Conservation (phyloP, 2,797 vertebrate genomes). For the Pipistrellus pygmaeus region DNA sequence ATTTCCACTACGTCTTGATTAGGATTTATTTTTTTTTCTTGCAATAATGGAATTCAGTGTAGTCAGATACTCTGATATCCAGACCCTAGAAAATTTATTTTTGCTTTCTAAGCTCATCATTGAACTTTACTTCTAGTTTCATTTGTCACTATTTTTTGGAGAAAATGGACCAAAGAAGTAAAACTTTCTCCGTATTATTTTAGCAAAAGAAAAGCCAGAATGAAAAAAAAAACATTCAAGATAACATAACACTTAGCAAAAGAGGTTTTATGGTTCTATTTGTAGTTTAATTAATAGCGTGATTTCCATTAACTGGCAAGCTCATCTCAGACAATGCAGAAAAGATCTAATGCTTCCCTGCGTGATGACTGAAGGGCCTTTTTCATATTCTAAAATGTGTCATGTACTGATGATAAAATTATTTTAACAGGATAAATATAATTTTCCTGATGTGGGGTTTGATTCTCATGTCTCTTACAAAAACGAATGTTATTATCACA, state of each 20-base stretch:
- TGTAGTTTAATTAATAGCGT: neutral
- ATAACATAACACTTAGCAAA: neutral
- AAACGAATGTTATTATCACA: neutral
- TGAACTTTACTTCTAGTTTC: neutral
- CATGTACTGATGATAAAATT: neutral
- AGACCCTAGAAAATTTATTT: neutral
- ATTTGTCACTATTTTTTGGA: slow-evolving; percentile 8
- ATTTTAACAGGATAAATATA: neutral
- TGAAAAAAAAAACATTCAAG: neutral
- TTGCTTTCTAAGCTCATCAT: neutral
- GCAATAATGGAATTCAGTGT: neutral
- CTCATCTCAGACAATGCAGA: neutral
- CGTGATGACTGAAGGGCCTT: neutral
- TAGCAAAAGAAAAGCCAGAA: neutral
- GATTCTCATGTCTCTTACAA: neutral
- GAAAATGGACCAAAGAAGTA: neutral
- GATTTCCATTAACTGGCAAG: neutral
- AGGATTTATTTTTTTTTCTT: neutral
- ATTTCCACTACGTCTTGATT: neutral
- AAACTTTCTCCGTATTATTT: neutral
- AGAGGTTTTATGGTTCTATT: neutral
- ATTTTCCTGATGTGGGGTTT: neutral
- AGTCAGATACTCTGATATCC: neutral
- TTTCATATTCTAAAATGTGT: neutral
- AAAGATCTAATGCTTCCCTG: neutral